Evolutionary conservation across 1,140 invertebrate species (phyloP), one percentile per base, ranked within the genome.

Genomic region (Brachystomella parvula): DNA sequence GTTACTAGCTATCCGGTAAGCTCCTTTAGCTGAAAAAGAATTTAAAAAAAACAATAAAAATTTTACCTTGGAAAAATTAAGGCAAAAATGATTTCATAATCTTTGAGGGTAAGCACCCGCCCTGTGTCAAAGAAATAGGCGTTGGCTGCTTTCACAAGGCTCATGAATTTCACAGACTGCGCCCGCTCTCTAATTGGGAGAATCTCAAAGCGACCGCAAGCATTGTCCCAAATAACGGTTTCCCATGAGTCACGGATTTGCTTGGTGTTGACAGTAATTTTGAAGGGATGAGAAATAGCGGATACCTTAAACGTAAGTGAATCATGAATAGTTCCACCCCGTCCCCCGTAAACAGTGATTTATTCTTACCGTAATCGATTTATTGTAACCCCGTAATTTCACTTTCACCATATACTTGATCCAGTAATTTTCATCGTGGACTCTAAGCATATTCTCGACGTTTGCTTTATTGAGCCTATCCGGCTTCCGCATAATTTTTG

Each of bases 171-270:
- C 12, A 53, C 12, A 6, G 49, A 53, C 49, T 53, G 57, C 2
- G 57, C 3, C 12, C 57, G 57, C 3, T 21, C 15, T 6, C 26
- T 9, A 31, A 6, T 6, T 29, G 57, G 26, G 30, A 32, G 24
- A 12, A 59, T 32, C 3, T 29, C 57, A 59, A 59, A 59, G 15
- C 57, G 26, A 9, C 57, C 57, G 30, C 24, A 21, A 31, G 57
- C 57, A 31, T 30, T 59, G 57, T 59, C 57, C 57, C 57, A 59
- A 15, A 59, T 59, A 15, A 32, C 30, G 15, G 57, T 59, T 21
- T 59, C 57, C 57, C 57, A 59, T 2, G 30, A 6, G 12, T 59
- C 9, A 9, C 24, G 24, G 15, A 29, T 29, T 31, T 59, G 57
- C 15, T 59, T 59, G 26, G 57, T 29, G 30, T 59, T 59, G 3